Evolutionary conservation across 1,140 invertebrate genomes (phyloP).

Genomic region (Homalodisca vitripennis): DNA sequence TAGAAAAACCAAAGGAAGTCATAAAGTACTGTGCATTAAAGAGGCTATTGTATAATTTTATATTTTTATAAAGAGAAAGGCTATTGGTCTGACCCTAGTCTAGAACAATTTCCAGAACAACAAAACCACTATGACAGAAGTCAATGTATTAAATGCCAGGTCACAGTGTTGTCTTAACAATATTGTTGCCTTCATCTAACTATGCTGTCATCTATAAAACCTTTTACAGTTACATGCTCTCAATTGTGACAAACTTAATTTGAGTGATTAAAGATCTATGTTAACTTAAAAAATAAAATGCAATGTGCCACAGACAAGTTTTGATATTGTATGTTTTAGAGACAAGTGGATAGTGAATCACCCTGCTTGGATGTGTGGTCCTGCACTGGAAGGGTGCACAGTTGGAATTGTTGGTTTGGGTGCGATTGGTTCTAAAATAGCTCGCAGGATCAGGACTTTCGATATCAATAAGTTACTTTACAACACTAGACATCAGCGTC

Average conservation of each 20-base stretch:
- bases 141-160: too few species aligned
- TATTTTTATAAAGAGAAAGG: too few species aligned
- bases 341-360: neutral
- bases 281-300: neutral
- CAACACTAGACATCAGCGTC: conserved; percentile 54
- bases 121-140: too few species aligned
- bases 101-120: too few species aligned
- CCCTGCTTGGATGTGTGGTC: conserved; percentile 5
- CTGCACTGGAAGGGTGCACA: conserved; percentile 45
- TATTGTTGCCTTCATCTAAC: too few species aligned
- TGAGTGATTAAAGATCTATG: neutral
- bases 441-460: conserved; percentile 66
- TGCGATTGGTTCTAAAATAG: conserved; percentile 70
- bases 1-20: too few species aligned
- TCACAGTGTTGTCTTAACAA: too few species aligned
- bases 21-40: too few species aligned
- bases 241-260: neutral
- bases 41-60: too few species aligned
- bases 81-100: too few species aligned
- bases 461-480: conserved; percentile 69
- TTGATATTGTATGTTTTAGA: neutral
- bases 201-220: too few species aligned
- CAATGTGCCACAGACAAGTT: neutral
- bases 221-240: neutral
- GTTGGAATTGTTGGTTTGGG: conserved; percentile 60